Percentiles rank a stretch among this genome's conserved stretches.
These are phyloP conservation scores for Pteropus alecto DNA, from an alignment of 2,113 vertebrate genomes.

Conservation along the genomic window DNA sequence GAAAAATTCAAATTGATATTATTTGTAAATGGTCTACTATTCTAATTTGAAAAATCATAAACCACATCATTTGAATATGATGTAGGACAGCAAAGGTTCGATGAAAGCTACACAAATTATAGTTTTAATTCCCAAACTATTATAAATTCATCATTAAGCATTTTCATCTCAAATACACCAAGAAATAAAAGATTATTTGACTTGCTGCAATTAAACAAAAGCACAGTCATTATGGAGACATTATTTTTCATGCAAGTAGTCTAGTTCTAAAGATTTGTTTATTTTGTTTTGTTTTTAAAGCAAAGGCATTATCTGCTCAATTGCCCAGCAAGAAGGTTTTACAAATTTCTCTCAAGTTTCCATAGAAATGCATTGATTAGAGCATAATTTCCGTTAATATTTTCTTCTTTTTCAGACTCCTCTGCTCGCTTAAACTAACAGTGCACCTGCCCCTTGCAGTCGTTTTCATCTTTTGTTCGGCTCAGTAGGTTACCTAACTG, in stretches of 20 bases:
- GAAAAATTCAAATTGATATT: conserved; percentile 48
- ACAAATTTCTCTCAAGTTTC: conserved; percentile 88
- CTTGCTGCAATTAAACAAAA: conserved; percentile 39
- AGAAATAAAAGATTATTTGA: conserved; percentile 56
- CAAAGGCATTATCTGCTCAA: conserved; percentile 53
- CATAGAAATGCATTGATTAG: conserved; percentile 96
- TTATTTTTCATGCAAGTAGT: background rate
- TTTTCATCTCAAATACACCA: conserved; percentile 28
- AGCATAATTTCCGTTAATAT: conserved; percentile 90
- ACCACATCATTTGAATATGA: conserved; percentile 29
- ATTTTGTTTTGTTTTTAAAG: conserved; percentile 55
- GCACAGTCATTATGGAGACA: background rate
- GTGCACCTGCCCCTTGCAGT: conserved; percentile 84
- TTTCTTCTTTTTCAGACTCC: conserved; percentile 84
- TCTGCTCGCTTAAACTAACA: conserved; percentile 83
- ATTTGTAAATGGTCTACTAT: conserved; percentile 18
- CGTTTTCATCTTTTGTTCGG: conserved; percentile 89
- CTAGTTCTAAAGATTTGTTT: conserved; percentile 71
- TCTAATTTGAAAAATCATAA: background rate
- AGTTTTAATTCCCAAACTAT: conserved; percentile 37
- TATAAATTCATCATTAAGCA: background rate
- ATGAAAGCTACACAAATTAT: conserved; percentile 31
- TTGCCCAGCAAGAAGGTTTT: conserved; percentile 71
- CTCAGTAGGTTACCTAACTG: conserved; percentile 98
- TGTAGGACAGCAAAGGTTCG: conserved; percentile 36